Evolutionary conservation across 2,113 vertebrate genomes (phyloP).

Genomic region (Kobus ellipsiprymnus): DNA sequence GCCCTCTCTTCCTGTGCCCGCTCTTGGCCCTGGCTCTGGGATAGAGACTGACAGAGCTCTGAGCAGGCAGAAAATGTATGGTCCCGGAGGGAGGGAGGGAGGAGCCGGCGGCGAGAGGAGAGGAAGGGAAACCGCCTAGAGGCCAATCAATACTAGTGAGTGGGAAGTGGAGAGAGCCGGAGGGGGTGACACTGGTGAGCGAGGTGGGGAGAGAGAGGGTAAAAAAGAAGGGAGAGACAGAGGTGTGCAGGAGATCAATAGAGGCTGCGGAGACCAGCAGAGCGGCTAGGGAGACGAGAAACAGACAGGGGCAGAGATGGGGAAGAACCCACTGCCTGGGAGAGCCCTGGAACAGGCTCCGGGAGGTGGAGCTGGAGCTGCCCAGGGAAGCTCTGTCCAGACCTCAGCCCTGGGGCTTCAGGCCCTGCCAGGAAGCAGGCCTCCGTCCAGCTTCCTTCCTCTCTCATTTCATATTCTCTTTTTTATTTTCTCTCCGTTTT

Average conservation of each 20-base stretch:
- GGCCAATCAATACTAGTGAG: constrained; percentile 70
- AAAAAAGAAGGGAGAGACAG: constrained; percentile 66
- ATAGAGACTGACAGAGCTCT: constrained; percentile 42
- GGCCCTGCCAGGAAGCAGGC: background rate
- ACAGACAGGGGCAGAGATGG: background rate
- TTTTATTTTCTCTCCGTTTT: background rate
- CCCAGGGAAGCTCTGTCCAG: background rate
- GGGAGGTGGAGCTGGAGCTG: background rate
- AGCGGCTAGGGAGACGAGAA: background rate
- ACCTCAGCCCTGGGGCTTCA: background rate
- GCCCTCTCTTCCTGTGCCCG: background rate
- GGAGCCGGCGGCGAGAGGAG: constrained; percentile 44
- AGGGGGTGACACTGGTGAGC: background rate
- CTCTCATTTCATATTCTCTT: background rate
- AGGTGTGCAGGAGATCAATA: constrained; percentile 57
- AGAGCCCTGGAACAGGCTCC: background rate
- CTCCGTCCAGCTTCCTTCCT: background rate
- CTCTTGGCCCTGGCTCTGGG: background rate
- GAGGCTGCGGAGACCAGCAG: background rate
- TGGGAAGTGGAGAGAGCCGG: constrained; percentile 45
- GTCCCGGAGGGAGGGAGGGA: constrained; percentile 65
- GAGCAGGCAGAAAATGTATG: constrained; percentile 59
- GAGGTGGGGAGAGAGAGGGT: background rate
- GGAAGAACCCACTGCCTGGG: background rate
- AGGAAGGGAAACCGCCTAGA: constrained; percentile 70